A percentile compares a stretch with the other conserved stretches of the same genome.
Evolutionary conservation across 2,113 vertebrate genomes (phyloP).

Genomic region (Tichodroma muraria): DNA sequence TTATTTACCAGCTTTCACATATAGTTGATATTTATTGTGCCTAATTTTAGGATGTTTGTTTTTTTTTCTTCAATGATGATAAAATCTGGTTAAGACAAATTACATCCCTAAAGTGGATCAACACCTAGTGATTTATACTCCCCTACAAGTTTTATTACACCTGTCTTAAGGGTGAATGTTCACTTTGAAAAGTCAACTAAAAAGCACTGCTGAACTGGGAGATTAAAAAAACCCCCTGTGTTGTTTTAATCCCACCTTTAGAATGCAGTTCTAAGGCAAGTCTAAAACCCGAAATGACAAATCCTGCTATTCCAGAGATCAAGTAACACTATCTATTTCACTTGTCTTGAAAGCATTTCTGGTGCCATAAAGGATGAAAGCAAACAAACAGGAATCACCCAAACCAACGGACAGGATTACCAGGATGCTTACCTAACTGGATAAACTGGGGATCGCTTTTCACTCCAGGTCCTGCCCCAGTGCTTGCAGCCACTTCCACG

Average conservation of each 20-base stretch:
- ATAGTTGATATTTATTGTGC: background rate
- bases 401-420: background rate
- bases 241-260: background rate
- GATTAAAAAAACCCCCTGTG: background rate
- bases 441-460: slow-evolving; percentile 90
- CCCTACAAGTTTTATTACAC: background rate
- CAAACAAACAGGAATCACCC: background rate
- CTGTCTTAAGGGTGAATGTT: background rate
- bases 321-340: background rate
- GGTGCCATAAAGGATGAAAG: background rate
- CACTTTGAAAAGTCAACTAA: background rate
- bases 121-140: background rate
- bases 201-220: background rate
- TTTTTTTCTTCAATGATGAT: background rate
- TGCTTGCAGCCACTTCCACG: slow-evolving; percentile 93
- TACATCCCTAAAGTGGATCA: background rate
- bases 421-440: slow-evolving; percentile 83
- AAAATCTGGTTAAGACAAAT: background rate
- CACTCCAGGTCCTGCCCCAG: slow-evolving; percentile 87
- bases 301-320: background rate
- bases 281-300: background rate
- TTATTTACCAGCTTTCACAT: background rate
- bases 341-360: background rate
- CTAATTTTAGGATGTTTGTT: background rate
- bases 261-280: background rate